phyloP scores from a whole-genome alignment of 2,113 vertebrate species.

The Tursiops truncatus region DNA sequence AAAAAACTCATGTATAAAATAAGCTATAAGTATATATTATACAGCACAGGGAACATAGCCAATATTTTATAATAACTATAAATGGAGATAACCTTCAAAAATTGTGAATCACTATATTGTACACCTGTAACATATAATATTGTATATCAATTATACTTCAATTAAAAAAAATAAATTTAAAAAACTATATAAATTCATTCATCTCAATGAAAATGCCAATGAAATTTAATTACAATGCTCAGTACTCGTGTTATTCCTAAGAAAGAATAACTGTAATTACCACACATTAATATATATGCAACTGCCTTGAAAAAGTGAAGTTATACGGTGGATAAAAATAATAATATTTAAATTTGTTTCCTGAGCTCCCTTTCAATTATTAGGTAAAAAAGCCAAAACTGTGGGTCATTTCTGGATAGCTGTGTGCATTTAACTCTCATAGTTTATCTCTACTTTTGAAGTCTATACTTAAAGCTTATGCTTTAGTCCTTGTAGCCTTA shows the following conservation, averaged over 20 bases:
- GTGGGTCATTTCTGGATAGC: background rate
- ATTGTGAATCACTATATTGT: background rate
- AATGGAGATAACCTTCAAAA: background rate
- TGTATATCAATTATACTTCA: background rate
- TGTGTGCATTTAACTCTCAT: background rate
- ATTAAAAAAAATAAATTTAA: background rate
- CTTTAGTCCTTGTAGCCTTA: background rate
- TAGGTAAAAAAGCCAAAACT: background rate
- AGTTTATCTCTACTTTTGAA: background rate
- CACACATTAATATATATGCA: background rate
- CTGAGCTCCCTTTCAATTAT: background rate
- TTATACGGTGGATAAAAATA: background rate
- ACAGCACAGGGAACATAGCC: too few species aligned
- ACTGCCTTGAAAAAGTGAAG: background rate
- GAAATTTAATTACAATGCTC: background rate
- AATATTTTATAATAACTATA: too few species aligned
- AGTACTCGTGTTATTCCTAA: background rate
- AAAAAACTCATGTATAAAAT: too few species aligned
- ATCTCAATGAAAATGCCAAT: background rate
- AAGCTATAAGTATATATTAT: too few species aligned
- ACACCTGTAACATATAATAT: background rate
- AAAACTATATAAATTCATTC: background rate
- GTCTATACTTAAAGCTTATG: background rate
- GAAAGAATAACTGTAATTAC: background rate
- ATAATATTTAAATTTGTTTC: background rate